phyloP scores from a whole-genome alignment of 2,797 vertebrate genomes.

The Acestrorhynchus altus region DNA sequence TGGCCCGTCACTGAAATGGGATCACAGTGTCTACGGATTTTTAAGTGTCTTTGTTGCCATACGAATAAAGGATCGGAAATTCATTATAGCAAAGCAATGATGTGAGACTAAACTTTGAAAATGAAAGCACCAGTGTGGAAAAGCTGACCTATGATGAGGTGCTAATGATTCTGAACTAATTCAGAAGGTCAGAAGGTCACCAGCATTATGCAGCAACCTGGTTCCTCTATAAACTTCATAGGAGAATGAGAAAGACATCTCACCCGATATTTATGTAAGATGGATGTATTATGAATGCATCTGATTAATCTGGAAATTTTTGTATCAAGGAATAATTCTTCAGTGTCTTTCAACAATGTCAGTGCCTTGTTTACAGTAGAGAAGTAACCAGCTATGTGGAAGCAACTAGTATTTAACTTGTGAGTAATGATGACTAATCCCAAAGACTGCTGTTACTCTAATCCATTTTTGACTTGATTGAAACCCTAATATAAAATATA shows the following conservation, averaged over 20 bases:
- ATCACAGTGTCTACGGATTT: conserved; percentile 48
- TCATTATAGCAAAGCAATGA: conserved; percentile 42
- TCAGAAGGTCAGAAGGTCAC: conserved; percentile 33
- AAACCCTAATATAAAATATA: too few species aligned
- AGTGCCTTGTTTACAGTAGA: too few species aligned
- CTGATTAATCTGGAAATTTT: too few species aligned
- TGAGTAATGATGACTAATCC: too few species aligned
- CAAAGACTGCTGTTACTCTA: too few species aligned
- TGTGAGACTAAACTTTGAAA: conserved; percentile 48
- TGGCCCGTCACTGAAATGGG: conserved; percentile 48
- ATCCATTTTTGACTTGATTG: too few species aligned
- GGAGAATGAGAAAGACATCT: not conserved
- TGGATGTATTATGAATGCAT: not conserved
- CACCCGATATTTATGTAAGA: not conserved
- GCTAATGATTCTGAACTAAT: conserved; percentile 15
- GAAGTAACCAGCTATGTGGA: too few species aligned
- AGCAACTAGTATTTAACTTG: too few species aligned
- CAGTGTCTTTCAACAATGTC: too few species aligned
- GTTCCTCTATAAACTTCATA: not conserved
- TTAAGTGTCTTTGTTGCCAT: conserved; percentile 40
- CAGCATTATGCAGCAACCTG: conserved; percentile 29
- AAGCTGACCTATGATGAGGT: conserved; percentile 33
- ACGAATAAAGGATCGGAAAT: conserved; percentile 43
- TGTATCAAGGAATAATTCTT: too few species aligned
- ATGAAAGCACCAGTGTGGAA: conserved; percentile 42